Conservation (phyloP, 53 echinoderm and acorn worm species). For the Echinarachnius parma region DNA sequence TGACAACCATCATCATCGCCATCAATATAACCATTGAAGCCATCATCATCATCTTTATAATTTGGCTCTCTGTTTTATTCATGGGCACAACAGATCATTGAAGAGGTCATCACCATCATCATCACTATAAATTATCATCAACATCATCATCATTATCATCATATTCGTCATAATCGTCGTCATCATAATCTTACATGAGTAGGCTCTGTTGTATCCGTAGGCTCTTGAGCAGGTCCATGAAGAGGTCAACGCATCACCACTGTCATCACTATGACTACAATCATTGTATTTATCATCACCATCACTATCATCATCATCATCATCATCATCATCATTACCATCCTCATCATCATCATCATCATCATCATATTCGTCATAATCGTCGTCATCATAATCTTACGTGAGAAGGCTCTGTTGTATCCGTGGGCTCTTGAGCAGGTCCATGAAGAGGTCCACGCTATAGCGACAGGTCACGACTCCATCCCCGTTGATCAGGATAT, state of each 20-base stretch:
- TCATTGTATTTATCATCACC: neutral
- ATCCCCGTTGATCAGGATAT: slow-evolving; percentile 82
- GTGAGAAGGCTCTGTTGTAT: slow-evolving; percentile 66
- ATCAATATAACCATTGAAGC: too few relatives aligned
- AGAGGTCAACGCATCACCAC: too few relatives aligned
- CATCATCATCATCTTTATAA: too few relatives aligned
- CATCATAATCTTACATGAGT: slow-evolving; percentile 62
- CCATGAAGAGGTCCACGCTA: slow-evolving; percentile 82
- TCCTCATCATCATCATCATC: slow-evolving; percentile 14
- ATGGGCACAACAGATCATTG: too few relatives aligned
- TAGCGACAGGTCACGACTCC: slow-evolving; percentile 72
- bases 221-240: slow-evolving; percentile 57
- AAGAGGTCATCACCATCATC: too few relatives aligned
- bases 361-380: slow-evolving; percentile 11
- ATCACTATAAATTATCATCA: too few relatives aligned
- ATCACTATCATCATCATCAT: slow-evolving; percentile 9
- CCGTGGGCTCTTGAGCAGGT: slow-evolving; percentile 73
- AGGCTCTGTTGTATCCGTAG: slow-evolving; percentile 53
- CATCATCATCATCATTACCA: slow-evolving; percentile 10
- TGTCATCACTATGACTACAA: neutral
- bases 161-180: too few relatives aligned
- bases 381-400: slow-evolving; percentile 48
- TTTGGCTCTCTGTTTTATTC: too few relatives aligned
- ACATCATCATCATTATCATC: too few relatives aligned
- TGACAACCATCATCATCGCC: neutral